Base-by-base conservation (phyloP, 2,888 invertebrate species). In the Platycheirus rosarum region DNA sequence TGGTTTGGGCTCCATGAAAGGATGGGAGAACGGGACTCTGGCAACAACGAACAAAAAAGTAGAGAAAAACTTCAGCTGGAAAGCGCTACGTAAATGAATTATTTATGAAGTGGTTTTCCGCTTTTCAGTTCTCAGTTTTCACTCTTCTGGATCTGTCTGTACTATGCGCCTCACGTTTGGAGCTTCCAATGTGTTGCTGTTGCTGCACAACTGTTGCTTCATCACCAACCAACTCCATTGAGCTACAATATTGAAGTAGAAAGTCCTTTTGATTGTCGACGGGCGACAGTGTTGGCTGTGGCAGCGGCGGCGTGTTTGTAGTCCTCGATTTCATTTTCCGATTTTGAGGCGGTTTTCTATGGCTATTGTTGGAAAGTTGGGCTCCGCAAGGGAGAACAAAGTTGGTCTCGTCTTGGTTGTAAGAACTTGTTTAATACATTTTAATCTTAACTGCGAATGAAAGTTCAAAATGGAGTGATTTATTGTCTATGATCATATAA, bases 91-190 rank as follows among this genome's bases (percentile, higher is more conserved):
- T 87, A 89, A 89, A 89, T 89, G 89, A 89, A 89, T 89, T 89
- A 89, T 89, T 89, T 89, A 89, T 89, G 89, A 89, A 89, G 89
- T 88, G 89, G 88, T 88, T 87, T 85, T 82, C 82, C 82, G 82
- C 77, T 82, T 82, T 82, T 82, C 77, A 82, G 82, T 82, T 82
- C 82, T 82, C 77, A 76, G 77, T 77, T 82, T 82, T 63, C 71
- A 82, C 70, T 76, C 51, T 46, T 49, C 23, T 53, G 53, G 68
- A 42, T 55, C 11, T 60, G 60, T 60, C 42, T 60, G 44, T 60
- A 2, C 20, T 37, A 11, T 53, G 14, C 62, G 65, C 68, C 66
- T 53, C 70, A 76, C 63, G 76, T 76, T 70, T 62, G 62, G 62
- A 42, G 60, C 49, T 49, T 11, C 26, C 76, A 77, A 82, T 82